Percentiles rank a stretch among this genome's conserved stretches.
These are phyloP conservation scores for Epinephelus cyanopodus DNA, from an alignment of 2,113 vertebrate genomes.

Conservation along the genomic window DNA sequence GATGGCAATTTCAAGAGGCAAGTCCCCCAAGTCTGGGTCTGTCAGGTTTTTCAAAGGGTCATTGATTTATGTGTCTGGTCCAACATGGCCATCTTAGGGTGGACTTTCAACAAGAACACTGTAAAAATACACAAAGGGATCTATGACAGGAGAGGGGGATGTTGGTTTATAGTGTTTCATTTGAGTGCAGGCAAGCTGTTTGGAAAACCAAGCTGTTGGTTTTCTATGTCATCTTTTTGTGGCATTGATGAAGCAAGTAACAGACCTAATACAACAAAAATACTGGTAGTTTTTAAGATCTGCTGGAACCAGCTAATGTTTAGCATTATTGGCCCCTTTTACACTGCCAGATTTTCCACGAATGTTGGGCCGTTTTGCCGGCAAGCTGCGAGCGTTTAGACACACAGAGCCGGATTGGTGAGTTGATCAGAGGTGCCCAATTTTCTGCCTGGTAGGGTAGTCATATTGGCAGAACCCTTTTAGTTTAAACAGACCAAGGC, in stretches of 20 bases:
- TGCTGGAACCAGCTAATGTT: too few species aligned
- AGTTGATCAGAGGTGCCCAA: too few species aligned
- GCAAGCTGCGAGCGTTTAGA: too few species aligned
- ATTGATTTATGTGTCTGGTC: conserved; percentile 10
- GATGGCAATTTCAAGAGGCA: neutral
- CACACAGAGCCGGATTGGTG: too few species aligned
- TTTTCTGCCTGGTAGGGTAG: too few species aligned
- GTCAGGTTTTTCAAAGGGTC: conserved; percentile 1
- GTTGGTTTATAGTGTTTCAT: neutral
- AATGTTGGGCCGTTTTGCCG: too few species aligned
- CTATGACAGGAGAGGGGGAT: neutral
- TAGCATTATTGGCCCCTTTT: too few species aligned
- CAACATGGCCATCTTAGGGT: neutral
- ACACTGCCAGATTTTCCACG: too few species aligned
- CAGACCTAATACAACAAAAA: neutral
- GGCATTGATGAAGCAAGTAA: too few species aligned
- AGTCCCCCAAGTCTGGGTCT: neutral
- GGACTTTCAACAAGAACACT: neutral
- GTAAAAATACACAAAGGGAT: conserved; percentile 17
- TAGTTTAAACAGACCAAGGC: too few species aligned
- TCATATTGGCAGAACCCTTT: too few species aligned
- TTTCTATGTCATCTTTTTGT: neutral
- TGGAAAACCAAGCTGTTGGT: neutral
- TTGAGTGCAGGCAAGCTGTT: neutral
- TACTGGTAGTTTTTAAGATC: too few species aligned